A percentile compares a stretch with the other conserved stretches of the same genome.
These are phyloP conservation scores for Charina bottae DNA, from an alignment of 2,113 vertebrate species.

Conservation along the genomic window DNA sequence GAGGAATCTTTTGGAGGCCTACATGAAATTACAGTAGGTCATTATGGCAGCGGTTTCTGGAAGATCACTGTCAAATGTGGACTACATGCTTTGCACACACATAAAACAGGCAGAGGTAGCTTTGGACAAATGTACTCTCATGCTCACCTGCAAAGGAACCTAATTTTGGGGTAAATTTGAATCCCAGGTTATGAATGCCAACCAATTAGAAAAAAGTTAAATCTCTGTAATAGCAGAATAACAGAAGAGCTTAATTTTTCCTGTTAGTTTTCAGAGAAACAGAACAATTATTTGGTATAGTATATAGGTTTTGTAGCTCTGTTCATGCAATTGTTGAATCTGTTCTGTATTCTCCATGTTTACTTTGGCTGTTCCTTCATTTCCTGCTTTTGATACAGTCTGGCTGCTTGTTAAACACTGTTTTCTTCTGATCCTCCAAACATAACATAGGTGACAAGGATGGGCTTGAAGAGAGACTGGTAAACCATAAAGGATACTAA, in stretches of 20 bases:
- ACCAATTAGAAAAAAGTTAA: not conserved
- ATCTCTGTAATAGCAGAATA: not conserved
- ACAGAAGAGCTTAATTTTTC: not conserved
- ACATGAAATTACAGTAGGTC: no score
- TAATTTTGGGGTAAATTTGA: no score
- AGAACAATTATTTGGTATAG: not conserved
- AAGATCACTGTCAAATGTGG: no score
- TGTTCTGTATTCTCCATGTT: not conserved
- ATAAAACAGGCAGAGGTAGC: no score
- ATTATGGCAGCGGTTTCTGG: no score
- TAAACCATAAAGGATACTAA: not conserved
- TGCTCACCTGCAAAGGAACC: no score
- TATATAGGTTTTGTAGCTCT: not conserved
- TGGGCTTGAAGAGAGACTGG: not conserved
- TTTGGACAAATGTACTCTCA: no score
- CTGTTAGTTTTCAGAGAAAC: not conserved
- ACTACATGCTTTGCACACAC: no score
- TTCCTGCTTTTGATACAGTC: not conserved
- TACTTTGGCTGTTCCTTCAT: not conserved
- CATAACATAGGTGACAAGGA: not conserved
- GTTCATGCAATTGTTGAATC: not conserved
- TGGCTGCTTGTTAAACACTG: not conserved
- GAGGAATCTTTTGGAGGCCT: no score
- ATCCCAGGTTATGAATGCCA: no score
- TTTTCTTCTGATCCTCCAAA: not conserved